phyloP scores from a whole-genome alignment of 2,888 invertebrate species.

The Phortica okadai region DNA sequence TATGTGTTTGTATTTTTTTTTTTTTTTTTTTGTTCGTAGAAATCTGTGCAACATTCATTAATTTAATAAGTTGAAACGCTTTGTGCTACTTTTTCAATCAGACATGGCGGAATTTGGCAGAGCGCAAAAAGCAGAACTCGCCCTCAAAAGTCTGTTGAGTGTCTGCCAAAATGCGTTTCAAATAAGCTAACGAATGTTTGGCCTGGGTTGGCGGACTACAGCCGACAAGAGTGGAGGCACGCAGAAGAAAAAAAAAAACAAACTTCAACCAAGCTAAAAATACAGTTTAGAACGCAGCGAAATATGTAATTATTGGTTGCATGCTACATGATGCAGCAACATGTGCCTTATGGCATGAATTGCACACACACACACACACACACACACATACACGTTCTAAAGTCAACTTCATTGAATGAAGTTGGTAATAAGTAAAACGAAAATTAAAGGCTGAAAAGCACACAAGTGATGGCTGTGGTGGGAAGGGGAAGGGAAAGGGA shows the following conservation, averaged over 20 bases:
- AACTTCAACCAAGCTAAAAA: neutral
- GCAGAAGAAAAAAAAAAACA: neutral
- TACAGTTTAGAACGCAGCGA: neutral
- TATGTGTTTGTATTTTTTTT: neutral
- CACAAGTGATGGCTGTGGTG: neutral
- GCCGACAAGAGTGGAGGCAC: too few species aligned
- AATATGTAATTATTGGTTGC: neutral
- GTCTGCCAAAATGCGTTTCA: neutral
- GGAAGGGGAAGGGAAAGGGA: too few species aligned
- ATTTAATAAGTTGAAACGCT: neutral
- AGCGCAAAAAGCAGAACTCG: neutral
- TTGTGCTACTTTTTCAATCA: neutral
- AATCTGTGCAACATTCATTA: neutral
- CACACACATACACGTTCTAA: too few species aligned
- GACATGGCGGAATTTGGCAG: neutral
- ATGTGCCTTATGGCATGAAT: too few species aligned
- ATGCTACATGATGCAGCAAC: neutral
- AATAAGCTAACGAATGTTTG: too few species aligned
- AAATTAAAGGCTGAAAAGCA: neutral
- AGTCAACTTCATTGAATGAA: too few species aligned
- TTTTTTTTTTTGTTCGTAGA: neutral
- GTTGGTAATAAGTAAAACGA: neutral
- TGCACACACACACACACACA: too few species aligned
- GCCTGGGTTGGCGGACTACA: too few species aligned
- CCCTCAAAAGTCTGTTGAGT: neutral